phyloP scores from a whole-genome alignment of 2,888 invertebrate species.

The Hypolimnas misippus region DNA sequence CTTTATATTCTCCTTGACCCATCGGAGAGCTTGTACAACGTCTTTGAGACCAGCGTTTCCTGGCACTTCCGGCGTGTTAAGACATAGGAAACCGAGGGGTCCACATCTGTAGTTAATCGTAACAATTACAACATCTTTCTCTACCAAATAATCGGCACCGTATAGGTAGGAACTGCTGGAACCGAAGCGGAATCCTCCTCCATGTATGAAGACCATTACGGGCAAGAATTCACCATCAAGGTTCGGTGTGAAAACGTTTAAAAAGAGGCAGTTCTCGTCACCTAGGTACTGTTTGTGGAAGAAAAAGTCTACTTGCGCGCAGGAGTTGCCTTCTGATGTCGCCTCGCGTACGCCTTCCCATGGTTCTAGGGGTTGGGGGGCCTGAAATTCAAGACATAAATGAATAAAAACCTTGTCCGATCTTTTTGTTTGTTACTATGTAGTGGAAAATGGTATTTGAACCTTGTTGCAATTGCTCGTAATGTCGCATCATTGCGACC shows the following conservation, averaged over 20 bases:
- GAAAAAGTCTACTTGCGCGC: constrained; percentile 82
- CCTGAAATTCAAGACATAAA: constrained; percentile 66
- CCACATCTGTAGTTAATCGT: constrained; percentile 83
- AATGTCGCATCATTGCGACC: no score
- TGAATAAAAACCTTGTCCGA: neutral
- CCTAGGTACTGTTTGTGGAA: constrained; percentile 74
- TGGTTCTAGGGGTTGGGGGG: constrained; percentile 81
- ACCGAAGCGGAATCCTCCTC: constrained; percentile 80
- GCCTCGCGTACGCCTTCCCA: constrained; percentile 86
- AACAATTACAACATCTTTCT: constrained; percentile 83
- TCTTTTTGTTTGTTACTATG: neutral
- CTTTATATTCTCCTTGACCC: constrained; percentile 73
- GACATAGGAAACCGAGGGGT: constrained; percentile 68
- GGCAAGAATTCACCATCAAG: constrained; percentile 78
- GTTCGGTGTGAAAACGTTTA: constrained; percentile 87
- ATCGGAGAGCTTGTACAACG: constrained; percentile 66
- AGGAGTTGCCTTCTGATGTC: constrained; percentile 84
- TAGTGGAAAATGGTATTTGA: no score
- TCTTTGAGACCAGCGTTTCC: constrained; percentile 78
- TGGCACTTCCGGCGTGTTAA: constrained; percentile 75
- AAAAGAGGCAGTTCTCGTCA: constrained; percentile 87
- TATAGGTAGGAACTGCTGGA: constrained; percentile 77
- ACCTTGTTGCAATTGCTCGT: no score
- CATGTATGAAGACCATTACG: constrained; percentile 84
- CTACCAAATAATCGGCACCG: constrained; percentile 81